Evolutionary conservation across 1,140 invertebrate species (phyloP).

Genomic region (Homarus americanus): DNA sequence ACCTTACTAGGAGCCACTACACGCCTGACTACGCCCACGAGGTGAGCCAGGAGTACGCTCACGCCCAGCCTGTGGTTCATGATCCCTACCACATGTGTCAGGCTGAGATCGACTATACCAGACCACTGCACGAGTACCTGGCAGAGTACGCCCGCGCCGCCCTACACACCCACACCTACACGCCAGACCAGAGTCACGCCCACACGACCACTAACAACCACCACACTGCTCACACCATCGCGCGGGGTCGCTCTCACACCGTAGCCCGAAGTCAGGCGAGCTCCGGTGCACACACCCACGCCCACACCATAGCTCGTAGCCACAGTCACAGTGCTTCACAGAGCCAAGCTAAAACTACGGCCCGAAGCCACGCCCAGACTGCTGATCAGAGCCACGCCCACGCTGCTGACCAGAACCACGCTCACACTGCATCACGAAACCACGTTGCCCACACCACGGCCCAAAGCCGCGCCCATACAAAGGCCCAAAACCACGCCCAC

Average conservation of each 20-base stretch:
- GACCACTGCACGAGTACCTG: conserved; percentile 48
- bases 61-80: not conserved
- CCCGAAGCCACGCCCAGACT: not conserved
- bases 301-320: not conserved
- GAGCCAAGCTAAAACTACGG: too few species aligned
- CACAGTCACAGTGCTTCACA: not conserved
- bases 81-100: conserved; percentile 31
- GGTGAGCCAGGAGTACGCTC: conserved; percentile 45
- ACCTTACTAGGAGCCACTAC: conserved; percentile 20
- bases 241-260: not conserved
- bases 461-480: not conserved
- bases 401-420: too few species aligned
- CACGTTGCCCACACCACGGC: not conserved
- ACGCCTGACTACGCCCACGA: conserved; percentile 19
- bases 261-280: not conserved
- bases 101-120: conserved; percentile 20
- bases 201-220: not conserved
- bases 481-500: not conserved
- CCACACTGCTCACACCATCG: not conserved
- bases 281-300: not conserved
- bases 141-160: conserved; percentile 48
- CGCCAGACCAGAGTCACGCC: conserved; percentile 15
- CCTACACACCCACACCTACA: conserved; percentile 13
- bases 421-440: not conserved
- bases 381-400: not conserved